These are phyloP conservation scores for Bombus pyrosoma DNA, from an alignment of 1,140 invertebrate species.

Conservation along the genomic window DNA sequence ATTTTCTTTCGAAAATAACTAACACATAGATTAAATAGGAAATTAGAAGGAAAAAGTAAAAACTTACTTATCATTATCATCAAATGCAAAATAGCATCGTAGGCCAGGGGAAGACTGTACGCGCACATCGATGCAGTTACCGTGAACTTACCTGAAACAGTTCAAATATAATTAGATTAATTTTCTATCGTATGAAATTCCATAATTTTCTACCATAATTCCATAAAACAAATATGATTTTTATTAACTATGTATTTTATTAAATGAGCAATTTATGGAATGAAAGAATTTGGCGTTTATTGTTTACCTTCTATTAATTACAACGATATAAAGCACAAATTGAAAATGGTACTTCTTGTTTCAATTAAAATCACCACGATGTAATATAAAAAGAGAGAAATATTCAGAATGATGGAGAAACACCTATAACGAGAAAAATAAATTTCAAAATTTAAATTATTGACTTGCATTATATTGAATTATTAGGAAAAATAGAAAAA, in stretches of 20 bases:
- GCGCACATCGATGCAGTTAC: neutral
- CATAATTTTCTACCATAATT: conserved; percentile 55
- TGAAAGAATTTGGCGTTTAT: neutral
- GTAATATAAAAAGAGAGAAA: neutral
- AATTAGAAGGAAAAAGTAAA: neutral
- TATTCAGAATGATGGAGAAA: neutral
- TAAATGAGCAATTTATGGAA: neutral
- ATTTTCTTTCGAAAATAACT: neutral
- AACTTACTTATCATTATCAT: neutral
- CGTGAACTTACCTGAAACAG: conserved; percentile 78
- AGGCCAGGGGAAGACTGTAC: neutral
- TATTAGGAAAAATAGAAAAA: too few relatives aligned
- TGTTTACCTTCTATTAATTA: neutral
- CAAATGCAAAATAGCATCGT: neutral
- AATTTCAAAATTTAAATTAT: neutral
- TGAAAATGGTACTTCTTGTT: neutral
- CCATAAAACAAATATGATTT: neutral
- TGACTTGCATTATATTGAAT: too few relatives aligned
- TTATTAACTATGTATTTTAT: neutral
- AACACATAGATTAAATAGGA: too few relatives aligned
- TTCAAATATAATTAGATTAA: conserved; percentile 77
- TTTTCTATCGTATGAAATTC: conserved; percentile 35
- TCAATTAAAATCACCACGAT: too few relatives aligned
- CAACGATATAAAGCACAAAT: neutral
- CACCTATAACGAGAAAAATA: too few relatives aligned